phyloP scores from a whole-genome alignment of 2,113 vertebrate species.

The Tachuris rubrigastra region DNA sequence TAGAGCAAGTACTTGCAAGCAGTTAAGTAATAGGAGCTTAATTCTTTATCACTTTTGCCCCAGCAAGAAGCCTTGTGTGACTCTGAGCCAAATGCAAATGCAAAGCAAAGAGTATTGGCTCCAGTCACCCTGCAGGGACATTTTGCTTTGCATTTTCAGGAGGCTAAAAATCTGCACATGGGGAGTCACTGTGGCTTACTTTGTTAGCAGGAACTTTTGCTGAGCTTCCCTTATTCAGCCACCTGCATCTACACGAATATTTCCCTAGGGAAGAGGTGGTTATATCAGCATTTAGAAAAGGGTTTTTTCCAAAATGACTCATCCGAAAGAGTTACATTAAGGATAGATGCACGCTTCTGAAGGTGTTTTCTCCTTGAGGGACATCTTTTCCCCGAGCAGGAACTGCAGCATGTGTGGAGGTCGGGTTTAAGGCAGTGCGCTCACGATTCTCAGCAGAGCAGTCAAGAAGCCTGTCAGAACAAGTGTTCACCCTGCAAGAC shows the following conservation, averaged over 20 bases:
- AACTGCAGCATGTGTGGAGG: background rate
- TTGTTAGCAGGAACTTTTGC: background rate
- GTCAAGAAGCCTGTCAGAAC: background rate
- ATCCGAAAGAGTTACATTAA: background rate
- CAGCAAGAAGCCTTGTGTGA: background rate
- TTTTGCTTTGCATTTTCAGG: conserved; percentile 4
- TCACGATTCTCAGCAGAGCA: background rate
- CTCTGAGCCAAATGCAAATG: conserved; percentile 20
- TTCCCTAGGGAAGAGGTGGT: background rate
- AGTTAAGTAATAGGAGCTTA: background rate
- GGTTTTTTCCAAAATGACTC: conserved; percentile 3
- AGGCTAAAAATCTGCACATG: background rate
- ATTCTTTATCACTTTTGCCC: conserved; percentile 18
- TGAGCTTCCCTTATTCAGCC: background rate
- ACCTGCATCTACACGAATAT: conserved; percentile 30
- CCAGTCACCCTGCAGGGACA: conserved; percentile 33
- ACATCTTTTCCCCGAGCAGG: background rate
- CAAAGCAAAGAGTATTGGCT: background rate
- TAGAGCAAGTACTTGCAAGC: background rate
- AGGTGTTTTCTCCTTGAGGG: background rate
- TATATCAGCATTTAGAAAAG: background rate
- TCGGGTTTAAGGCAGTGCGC: background rate
- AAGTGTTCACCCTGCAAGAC: background rate
- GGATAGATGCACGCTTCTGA: background rate
- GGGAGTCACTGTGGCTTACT: background rate